These are phyloP conservation scores for Nineta flava DNA, from an alignment of 2,888 invertebrate species.

Conservation along the genomic window DNA sequence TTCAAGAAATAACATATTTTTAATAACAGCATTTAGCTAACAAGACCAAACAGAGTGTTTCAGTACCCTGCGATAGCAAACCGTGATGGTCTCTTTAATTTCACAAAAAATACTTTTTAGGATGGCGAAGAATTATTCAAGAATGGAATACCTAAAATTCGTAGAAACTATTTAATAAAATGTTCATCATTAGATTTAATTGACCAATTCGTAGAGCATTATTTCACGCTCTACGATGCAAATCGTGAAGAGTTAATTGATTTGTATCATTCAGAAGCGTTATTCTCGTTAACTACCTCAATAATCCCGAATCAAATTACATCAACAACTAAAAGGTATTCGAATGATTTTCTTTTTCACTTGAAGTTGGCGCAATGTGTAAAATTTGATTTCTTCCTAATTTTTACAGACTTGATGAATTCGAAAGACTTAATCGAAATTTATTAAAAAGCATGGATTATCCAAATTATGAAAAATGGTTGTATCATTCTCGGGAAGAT, in stretches of 20 bases:
- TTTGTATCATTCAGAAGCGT: slow-evolving; percentile 45
- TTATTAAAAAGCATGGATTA: slow-evolving; percentile 25
- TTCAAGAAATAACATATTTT: too few relatives aligned
- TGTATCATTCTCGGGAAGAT: slow-evolving; percentile 18
- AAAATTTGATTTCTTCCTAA: not conserved
- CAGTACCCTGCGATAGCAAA: too few relatives aligned
- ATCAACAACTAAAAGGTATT: slow-evolving; percentile 20
- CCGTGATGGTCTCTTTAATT: too few relatives aligned
- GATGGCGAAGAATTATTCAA: slow-evolving; percentile 25
- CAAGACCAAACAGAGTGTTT: too few relatives aligned
- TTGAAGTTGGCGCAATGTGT: too few relatives aligned
- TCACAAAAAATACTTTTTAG: too few relatives aligned
- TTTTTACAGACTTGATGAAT: slow-evolving; percentile 22
- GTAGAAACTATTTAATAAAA: slow-evolving; percentile 35
- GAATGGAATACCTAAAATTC: slow-evolving; percentile 28
- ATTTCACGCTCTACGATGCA: slow-evolving; percentile 47
- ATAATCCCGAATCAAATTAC: slow-evolving; percentile 20
- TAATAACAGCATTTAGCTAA: too few relatives aligned
- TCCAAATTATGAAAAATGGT: slow-evolving; percentile 18
- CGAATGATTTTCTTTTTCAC: slow-evolving; percentile 1
- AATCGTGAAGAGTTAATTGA: slow-evolving; percentile 36
- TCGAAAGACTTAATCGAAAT: slow-evolving; percentile 31
- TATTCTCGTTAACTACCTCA: slow-evolving; percentile 38
- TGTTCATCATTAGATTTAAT: slow-evolving; percentile 31
- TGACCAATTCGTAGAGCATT: slow-evolving; percentile 46